These are phyloP conservation scores for Rhadina sibilatrix DNA, from an alignment of 2,113 vertebrate genomes.

Conservation along the genomic window DNA sequence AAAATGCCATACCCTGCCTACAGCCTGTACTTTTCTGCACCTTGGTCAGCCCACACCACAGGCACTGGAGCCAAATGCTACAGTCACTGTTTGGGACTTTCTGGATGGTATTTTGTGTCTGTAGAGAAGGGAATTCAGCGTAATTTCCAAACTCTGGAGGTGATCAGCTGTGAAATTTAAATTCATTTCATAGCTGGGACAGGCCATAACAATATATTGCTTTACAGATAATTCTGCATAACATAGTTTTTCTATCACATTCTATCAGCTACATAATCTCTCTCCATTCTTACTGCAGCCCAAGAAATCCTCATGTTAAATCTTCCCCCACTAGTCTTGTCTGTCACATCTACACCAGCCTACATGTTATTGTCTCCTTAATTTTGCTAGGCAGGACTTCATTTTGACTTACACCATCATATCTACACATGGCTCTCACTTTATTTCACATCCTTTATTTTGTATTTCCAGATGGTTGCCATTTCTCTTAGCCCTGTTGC, in stretches of 20 bases:
- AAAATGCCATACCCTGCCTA: not conserved
- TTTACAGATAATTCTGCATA: not conserved
- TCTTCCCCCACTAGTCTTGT: not conserved
- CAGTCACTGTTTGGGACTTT: not conserved
- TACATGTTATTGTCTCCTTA: not conserved
- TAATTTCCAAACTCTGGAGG: not conserved
- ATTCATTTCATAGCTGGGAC: not conserved
- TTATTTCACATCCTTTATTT: not conserved
- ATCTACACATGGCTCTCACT: not conserved
- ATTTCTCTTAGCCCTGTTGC: not conserved
- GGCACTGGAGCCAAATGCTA: not conserved
- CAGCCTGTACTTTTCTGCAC: not conserved
- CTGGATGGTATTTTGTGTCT: not conserved
- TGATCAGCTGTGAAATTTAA: not conserved
- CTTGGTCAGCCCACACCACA: not conserved
- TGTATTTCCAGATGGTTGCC: not conserved
- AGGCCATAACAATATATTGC: not conserved
- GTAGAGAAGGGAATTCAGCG: not conserved
- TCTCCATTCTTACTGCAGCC: not conserved
- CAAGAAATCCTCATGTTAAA: not conserved
- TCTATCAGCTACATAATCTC: not conserved
- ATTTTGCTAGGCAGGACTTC: not conserved
- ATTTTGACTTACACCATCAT: not conserved
- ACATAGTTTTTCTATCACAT: not conserved
- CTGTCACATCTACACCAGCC: not conserved